phyloP scores from a whole-genome alignment of 2,888 invertebrate genomes.

The Nezara viridula region DNA sequence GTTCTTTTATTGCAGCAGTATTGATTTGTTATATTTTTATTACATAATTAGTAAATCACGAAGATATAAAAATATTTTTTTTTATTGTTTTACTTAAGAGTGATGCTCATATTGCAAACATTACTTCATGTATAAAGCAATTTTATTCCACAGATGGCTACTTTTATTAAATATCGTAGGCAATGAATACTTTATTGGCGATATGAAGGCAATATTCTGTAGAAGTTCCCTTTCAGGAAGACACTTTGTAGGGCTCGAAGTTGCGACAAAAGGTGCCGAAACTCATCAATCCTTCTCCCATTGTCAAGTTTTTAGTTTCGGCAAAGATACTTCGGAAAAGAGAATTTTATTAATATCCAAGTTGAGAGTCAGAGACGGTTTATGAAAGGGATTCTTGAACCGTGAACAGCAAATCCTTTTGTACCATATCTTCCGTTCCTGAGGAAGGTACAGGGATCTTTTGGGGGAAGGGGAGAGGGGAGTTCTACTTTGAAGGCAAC shows the following conservation, averaged over 20 bases:
- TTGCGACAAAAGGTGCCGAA: slow-evolving; percentile 36
- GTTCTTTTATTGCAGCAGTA: too few species aligned
- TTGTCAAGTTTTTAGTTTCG: slow-evolving; percentile 34
- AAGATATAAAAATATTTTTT: too few species aligned
- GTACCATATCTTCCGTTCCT: slow-evolving; percentile 2
- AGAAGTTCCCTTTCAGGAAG: neutral
- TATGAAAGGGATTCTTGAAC: slow-evolving; percentile 21
- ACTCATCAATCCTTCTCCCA: slow-evolving; percentile 20
- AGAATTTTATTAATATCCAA: slow-evolving; percentile 39
- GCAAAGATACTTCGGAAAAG: slow-evolving; percentile 37
- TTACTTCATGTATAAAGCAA: too few species aligned
- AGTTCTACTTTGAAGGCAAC: slow-evolving; percentile 28
- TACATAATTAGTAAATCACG: too few species aligned
- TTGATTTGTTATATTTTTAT: too few species aligned
- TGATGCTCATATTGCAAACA: too few species aligned
- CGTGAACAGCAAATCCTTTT: slow-evolving; percentile 22
- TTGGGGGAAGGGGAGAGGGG: neutral
- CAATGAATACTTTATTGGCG: neutral
- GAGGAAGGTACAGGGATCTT: neutral
- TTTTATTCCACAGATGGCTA: neutral
- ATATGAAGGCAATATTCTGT: slow-evolving; percentile 31
- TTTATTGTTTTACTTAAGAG: too few species aligned
- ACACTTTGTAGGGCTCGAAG: neutral
- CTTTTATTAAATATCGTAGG: slow-evolving; percentile 2
- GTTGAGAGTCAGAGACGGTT: neutral